phyloP scores from a whole-genome alignment of 2,888 invertebrate species.

The Labia minor region DNA sequence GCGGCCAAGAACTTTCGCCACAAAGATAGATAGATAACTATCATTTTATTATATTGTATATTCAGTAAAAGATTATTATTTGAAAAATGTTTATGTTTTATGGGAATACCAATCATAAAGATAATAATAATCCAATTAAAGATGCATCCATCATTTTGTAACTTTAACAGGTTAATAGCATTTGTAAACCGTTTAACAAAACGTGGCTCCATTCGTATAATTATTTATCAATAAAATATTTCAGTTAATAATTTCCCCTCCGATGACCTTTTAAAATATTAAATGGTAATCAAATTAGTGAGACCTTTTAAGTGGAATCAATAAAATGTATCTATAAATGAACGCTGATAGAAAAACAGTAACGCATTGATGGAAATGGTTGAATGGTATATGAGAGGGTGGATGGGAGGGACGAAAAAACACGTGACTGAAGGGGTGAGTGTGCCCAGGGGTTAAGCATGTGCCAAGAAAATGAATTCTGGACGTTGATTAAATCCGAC shows the following conservation, averaged over 20 bases:
- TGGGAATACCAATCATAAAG: too few species aligned
- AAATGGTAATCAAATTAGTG: background rate
- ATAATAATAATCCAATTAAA: background rate
- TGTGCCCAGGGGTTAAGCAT: background rate
- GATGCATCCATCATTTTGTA: background rate
- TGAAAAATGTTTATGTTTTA: too few species aligned
- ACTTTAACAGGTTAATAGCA: background rate
- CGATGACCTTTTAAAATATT: conserved; percentile 5
- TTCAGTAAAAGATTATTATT: too few species aligned
- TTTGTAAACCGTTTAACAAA: background rate
- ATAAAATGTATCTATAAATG: background rate
- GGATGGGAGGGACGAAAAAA: background rate
- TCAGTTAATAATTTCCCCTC: background rate
- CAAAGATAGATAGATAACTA: too few species aligned
- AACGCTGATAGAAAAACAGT: too few species aligned
- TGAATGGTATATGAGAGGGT: too few species aligned
- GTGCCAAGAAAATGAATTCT: background rate
- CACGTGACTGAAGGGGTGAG: conserved; percentile 1
- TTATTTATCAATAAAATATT: conserved; percentile 13
- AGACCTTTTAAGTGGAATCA: background rate
- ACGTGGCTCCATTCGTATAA: background rate
- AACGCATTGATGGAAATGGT: too few species aligned
- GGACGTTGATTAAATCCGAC: conserved; percentile 13
- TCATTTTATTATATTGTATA: too few species aligned
- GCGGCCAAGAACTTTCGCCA: too few species aligned